Conservation (phyloP, 2,113 vertebrate genomes). For the Sitta europaea region DNA sequence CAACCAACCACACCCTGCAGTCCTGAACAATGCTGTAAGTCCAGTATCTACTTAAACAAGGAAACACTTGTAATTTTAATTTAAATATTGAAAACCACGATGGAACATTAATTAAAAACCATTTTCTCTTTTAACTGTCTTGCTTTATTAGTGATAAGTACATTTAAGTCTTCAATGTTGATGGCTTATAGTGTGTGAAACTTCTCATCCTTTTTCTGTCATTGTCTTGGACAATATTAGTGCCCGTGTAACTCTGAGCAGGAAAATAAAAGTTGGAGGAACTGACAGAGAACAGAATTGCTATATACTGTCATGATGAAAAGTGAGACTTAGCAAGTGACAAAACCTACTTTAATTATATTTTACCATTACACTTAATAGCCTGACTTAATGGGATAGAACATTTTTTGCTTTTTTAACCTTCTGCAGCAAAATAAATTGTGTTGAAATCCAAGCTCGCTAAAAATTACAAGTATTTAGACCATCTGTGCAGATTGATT, state of each 20-base stretch:
- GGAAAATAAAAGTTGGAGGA: not conserved
- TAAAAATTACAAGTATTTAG: not conserved
- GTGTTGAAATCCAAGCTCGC: not conserved
- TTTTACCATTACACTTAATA: not conserved
- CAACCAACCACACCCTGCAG: not conserved
- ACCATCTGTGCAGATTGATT: slow-evolving; percentile 5
- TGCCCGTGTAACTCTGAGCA: not conserved
- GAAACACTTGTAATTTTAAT: not conserved
- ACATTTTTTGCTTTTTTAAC: not conserved
- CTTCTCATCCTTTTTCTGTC: not conserved
- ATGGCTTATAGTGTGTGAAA: not conserved
- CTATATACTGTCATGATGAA: not conserved
- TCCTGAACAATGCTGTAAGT: not conserved
- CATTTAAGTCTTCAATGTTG: not conserved
- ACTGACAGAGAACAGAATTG: not conserved
- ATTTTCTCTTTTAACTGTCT: not conserved
- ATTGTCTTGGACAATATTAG: not conserved
- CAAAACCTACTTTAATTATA: not conserved
- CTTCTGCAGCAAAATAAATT: not conserved
- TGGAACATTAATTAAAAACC: not conserved
- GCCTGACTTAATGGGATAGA: not conserved
- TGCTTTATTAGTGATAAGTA: not conserved
- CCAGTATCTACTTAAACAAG: not conserved
- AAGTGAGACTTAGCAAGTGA: not conserved
- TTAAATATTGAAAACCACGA: not conserved